phyloP scores from a whole-genome alignment of 2,888 invertebrate genomes.

The Corythucha ciliata region DNA sequence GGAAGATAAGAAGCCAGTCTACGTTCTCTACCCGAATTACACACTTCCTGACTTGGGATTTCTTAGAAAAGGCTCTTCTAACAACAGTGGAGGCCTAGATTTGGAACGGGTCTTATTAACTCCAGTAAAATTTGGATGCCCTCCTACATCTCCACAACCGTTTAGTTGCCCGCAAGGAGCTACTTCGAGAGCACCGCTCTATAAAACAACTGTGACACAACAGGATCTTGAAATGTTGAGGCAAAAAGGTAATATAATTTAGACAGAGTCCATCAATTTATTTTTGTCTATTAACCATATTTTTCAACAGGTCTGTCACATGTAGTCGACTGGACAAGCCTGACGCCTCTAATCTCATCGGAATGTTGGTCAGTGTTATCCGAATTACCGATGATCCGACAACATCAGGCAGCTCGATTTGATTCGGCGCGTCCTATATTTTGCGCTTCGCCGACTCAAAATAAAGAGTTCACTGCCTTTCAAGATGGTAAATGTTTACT shows the following conservation, averaged over 20 bases:
- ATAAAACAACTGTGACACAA: constrained; percentile 69
- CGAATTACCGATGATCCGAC: constrained; percentile 68
- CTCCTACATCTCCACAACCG: constrained; percentile 33
- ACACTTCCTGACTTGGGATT: constrained; percentile 82
- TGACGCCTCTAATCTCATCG: constrained; percentile 75
- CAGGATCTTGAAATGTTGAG: constrained; percentile 72
- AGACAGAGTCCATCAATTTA: not conserved
- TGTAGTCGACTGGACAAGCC: constrained; percentile 86
- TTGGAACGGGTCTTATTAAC: constrained; percentile 58
- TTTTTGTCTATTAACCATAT: not conserved
- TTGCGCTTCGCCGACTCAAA: constrained; percentile 47
- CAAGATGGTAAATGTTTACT: constrained; percentile 27
- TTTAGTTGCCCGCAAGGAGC: constrained; percentile 17
- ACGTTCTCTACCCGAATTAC: constrained; percentile 84
- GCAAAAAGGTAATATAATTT: constrained; percentile 57
- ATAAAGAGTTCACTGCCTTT: constrained; percentile 28
- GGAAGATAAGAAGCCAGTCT: constrained; percentile 54
- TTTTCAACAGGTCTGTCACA: constrained; percentile 47
- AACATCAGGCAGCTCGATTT: constrained; percentile 49
- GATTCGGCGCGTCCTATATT: constrained; percentile 50
- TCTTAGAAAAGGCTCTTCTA: constrained; percentile 48
- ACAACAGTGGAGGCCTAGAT: too few relatives aligned
- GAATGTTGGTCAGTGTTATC: constrained; percentile 71
- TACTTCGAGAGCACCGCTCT: too few relatives aligned
- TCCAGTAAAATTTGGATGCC: constrained; percentile 50